Base-by-base conservation (phyloP, 1,140 invertebrate species). In the Protaetia brevitarsis region DNA sequence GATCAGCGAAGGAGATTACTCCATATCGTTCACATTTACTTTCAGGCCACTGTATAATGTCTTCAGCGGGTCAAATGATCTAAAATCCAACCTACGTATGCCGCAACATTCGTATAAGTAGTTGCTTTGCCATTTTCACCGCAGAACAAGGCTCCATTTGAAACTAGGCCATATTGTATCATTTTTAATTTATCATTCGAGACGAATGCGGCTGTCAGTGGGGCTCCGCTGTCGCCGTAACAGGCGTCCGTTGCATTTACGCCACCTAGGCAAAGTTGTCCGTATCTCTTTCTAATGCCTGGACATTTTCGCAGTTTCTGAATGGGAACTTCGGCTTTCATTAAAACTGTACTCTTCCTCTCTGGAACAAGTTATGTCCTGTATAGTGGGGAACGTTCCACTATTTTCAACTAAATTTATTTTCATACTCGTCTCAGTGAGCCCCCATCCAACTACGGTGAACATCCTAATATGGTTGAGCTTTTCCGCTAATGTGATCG, bases 181-280 rank as follows among this genome's bases (percentile, higher is more conserved):
- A n/a, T 56, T 16, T 19, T 56, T 6, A 28, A 13, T 21, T 3
- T 16, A 0, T 27, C 4, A 11, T 66, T 37, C 6, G 0, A 4
- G 28, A 13, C 23, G 3, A 31, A 34, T 2, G 16, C 2, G 2
- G 37, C 56, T 1, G 57, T n/a, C 10, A 66, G 19, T 13, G 65
- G 65, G 26, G 37, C 65, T 21, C 65, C 65, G 58, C 65, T 66
- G 27, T 66, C 65, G 2, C 65, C 65, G 13, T 31, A 16, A 27
- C 65, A 66, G 10, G 65, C 8, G 57, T 66, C 65, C 27, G 51
- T 28, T 23, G 31, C 51, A 26, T 58, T 34, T 28, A 13, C 11
- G 10, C 70, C 68, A 31, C 64, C 67, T 8, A 68, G 68, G 26
- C 68, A 68, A 19, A 71, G 21, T 45, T 71, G 70, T 1, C 51